A percentile compares a stretch with the other conserved stretches of the same genome.
These are phyloP conservation scores for Tenthredo notha DNA, from an alignment of 2,888 invertebrate genomes.

Conservation along the genomic window DNA sequence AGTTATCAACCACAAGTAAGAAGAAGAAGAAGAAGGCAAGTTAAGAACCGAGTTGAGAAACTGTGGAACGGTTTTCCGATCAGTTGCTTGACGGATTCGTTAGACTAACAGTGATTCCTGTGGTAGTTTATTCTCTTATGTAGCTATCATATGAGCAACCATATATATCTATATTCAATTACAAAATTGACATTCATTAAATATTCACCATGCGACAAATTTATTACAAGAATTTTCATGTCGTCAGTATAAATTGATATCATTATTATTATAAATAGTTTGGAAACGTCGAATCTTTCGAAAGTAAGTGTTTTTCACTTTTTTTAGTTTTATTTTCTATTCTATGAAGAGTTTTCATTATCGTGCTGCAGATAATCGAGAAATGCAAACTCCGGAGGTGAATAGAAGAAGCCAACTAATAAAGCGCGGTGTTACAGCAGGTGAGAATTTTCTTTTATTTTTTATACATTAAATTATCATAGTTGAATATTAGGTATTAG, in stretches of 20 bases:
- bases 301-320: not conserved
- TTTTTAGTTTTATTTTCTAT: not conserved
- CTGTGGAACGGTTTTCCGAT: not conserved
- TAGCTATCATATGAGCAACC: not conserved
- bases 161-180: not conserved
- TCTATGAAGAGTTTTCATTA: not conserved
- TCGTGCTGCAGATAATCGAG: not conserved
- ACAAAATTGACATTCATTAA: not conserved
- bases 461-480: not conserved
- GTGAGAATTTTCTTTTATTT: not conserved
- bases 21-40: not conserved
- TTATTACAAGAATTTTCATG: not conserved
- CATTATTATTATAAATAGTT: not conserved
- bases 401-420: not conserved
- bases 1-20: not conserved
- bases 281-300: not conserved
- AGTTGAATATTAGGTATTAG: not conserved
- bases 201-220: not conserved
- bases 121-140: not conserved
- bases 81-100: conserved; percentile 20
- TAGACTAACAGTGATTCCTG: not conserved
- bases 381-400: not conserved
- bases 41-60: conserved; percentile 6
- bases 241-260: not conserved
- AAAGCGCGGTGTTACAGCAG: not conserved